phyloP scores from a whole-genome alignment of 2,113 vertebrate species.

The Chloroceryle aenea region DNA sequence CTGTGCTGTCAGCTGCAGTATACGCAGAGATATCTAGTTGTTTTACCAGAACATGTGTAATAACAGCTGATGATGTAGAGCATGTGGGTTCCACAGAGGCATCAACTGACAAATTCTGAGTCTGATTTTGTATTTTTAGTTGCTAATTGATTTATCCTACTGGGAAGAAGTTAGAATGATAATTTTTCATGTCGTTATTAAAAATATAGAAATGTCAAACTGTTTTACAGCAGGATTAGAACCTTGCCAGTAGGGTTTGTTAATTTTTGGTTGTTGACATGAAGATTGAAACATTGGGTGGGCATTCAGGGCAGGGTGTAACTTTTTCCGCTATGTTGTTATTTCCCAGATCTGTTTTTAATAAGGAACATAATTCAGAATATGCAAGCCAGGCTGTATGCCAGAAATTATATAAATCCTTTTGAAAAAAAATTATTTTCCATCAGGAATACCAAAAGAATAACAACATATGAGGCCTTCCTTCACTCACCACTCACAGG shows the following conservation, averaged over 20 bases:
- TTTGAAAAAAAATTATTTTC: background rate
- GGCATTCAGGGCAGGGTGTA: background rate
- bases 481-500: background rate
- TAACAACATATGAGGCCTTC: background rate
- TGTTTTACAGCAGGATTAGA: background rate
- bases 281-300: background rate
- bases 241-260: background rate
- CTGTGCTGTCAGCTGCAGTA: background rate
- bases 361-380: background rate
- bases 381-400: background rate
- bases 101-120: background rate
- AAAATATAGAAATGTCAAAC: background rate
- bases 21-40: background rate
- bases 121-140: conserved; percentile 21
- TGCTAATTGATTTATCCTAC: conserved; percentile 13
- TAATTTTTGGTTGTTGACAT: background rate
- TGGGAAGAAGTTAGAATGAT: background rate
- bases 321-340: background rate
- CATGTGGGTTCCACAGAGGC: background rate
- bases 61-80: background rate
- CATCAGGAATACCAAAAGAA: background rate
- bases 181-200: background rate
- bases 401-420: background rate
- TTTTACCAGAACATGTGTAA: background rate
- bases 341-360: background rate